A percentile compares a stretch with the other conserved stretches of the same genome.
Evolutionary conservation across 2,113 vertebrate genomes (phyloP).

Genomic region (Archocentrus centrarchus): DNA sequence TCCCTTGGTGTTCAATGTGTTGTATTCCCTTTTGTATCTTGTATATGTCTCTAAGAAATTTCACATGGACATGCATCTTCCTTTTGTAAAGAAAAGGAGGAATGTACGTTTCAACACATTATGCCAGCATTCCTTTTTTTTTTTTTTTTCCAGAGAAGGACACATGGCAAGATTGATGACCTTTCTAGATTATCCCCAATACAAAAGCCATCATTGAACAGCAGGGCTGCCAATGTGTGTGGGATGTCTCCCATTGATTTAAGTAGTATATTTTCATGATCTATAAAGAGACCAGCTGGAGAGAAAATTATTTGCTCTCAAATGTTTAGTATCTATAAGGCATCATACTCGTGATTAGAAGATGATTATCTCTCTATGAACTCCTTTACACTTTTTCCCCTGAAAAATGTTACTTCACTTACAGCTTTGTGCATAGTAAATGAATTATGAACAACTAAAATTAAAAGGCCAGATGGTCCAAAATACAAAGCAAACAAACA

Average conservation of each 20-base stretch:
- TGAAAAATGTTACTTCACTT: constrained; percentile 1
- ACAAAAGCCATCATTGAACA: constrained; percentile 78
- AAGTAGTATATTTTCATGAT: constrained; percentile 81
- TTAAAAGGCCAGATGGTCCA: constrained; percentile 5
- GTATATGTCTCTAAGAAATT: constrained; percentile 27
- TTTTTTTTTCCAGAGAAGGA: constrained; percentile 50
- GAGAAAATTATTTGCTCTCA: constrained; percentile 78
- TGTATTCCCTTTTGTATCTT: constrained; percentile 9
- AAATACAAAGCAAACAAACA: neutral
- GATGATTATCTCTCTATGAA: constrained; percentile 57
- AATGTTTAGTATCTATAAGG: constrained; percentile 74
- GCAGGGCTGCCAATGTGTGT: constrained; percentile 78
- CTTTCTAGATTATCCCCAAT: constrained; percentile 76
- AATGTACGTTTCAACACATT: constrained; percentile 54
- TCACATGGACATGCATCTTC: neutral
- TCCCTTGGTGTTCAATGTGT: constrained; percentile 50
- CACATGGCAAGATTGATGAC: constrained; percentile 79
- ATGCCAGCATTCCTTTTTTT: constrained; percentile 25
- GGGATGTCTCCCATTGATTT: constrained; percentile 81
- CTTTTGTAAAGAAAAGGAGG: constrained; percentile 27
- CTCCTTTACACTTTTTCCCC: constrained; percentile 29
- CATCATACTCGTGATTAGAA: constrained; percentile 66
- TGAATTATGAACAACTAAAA: neutral
- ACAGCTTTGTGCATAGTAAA: constrained; percentile 26
- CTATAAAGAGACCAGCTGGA: constrained; percentile 81